phyloP scores from a whole-genome alignment of 2,113 vertebrate genomes.

The Martes martes region DNA sequence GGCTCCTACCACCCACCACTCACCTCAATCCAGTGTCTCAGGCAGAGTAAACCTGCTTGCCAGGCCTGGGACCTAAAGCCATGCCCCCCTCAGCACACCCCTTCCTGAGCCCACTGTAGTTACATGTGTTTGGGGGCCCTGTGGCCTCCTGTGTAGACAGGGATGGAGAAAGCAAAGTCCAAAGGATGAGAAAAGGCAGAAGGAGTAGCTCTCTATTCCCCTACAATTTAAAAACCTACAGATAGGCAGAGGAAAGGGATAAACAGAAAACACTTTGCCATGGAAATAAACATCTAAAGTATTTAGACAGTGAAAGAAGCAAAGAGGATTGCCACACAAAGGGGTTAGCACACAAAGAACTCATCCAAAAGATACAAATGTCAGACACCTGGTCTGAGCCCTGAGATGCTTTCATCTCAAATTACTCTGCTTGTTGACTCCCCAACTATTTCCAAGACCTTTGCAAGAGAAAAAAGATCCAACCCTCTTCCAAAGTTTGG shows the following conservation, averaged over 20 bases:
- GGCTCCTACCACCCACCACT: not conserved
- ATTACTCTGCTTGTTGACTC: not conserved
- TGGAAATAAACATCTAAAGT: not conserved
- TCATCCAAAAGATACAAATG: not conserved
- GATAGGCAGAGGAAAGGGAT: not conserved
- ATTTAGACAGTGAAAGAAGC: not conserved
- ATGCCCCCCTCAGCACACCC: not conserved
- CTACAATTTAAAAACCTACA: not conserved
- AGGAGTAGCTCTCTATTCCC: not conserved
- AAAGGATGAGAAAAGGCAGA: not conserved
- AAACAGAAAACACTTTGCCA: not conserved
- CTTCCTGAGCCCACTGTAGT: too few relatives aligned
- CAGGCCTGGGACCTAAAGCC: not conserved
- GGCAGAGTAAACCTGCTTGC: not conserved
- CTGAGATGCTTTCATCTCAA: not conserved
- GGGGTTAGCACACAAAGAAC: not conserved
- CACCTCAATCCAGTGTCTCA: not conserved
- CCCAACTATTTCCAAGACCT: not conserved
- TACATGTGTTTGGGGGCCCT: rapidly evolving
- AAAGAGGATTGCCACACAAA: not conserved
- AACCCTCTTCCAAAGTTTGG: not conserved
- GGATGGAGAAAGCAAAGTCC: not conserved
- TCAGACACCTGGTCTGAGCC: not conserved
- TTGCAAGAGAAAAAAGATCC: not conserved
- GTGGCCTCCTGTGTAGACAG: not conserved